Base-by-base conservation (phyloP, 2,888 invertebrate genomes). In the Drosophila paracracens region DNA sequence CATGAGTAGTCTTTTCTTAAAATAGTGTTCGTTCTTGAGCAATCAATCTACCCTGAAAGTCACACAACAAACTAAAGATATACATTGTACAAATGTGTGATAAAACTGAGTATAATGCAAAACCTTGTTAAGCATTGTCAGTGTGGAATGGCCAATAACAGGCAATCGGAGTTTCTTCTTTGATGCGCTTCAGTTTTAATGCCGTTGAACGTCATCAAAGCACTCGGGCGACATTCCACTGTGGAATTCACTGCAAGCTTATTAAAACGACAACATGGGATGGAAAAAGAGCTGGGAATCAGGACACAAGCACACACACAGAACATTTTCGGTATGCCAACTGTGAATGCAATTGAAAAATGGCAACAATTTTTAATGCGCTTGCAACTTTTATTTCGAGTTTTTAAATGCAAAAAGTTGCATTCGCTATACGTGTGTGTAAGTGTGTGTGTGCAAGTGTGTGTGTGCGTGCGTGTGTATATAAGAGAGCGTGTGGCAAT, bases 301-400 rank as follows among this genome's bases (percentile, higher is more conserved):
- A 27, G 53, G 21, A 61, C 25, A 58, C 46, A 16, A 16, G 43
- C 33, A 36, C 6, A 16, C 38, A n/a, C 36, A 43, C 36, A 65
- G 62, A 53, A 75, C 70, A 77, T 78, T 77, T 73, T 62, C 38
- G 52, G 67, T 40, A 81, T 78, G 81, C 61, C 77, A 67, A 78
- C 81, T 64, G 71, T 77, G 77, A 71, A 67, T 77, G 76, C 78
- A 63, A 77, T 69, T 73, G 80, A 60, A 62, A 71, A 76, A 86
- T 86, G 85, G 90, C 83, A 90, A 90, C 85, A 90, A 90, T 88
- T 85, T 84, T 89, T 90, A 90, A 89, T 88, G 89, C 76, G 87
- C 71, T 83, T 70, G 81, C 89, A 86, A 88, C 87, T 90, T 90
- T 88, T 88, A 80, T 81, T 81, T 76, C 75, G 81, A 78, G 58